A percentile compares a stretch with the other conserved stretches of the same genome.
Conservation (phyloP, 2,888 invertebrate species). For the Pyrgus malvae region DNA sequence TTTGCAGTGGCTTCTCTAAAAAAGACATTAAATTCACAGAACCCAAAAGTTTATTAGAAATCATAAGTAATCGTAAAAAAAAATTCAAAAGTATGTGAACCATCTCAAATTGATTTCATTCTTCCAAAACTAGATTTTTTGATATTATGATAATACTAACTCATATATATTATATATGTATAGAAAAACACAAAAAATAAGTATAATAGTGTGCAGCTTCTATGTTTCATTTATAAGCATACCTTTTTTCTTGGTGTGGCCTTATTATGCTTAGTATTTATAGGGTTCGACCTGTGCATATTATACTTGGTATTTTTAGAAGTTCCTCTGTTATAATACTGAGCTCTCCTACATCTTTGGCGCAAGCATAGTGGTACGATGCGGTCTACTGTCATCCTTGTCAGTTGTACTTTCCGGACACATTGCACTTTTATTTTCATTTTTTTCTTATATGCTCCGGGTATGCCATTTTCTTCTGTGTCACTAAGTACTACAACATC, state of each 20-base stretch:
- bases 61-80: too few relatives aligned
- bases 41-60: background rate
- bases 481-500: slow-evolving; percentile 16
- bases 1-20: background rate
- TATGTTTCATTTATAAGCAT: background rate
- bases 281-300: background rate
- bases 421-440: slow-evolving; percentile 2
- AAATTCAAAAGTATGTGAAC: too few relatives aligned
- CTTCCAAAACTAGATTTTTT: too few relatives aligned
- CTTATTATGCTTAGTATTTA: slow-evolving; percentile 2
- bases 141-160: too few relatives aligned
- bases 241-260: background rate
- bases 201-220: too few relatives aligned
- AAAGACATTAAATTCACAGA: background rate
- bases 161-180: too few relatives aligned
- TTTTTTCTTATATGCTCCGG: slow-evolving; percentile 3
- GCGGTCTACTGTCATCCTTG: background rate
- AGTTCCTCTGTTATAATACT: background rate
- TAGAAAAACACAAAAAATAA: too few relatives aligned
- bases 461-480: background rate
- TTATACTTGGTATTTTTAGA: slow-evolving; percentile 12
- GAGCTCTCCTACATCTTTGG: background rate
- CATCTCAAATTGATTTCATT: too few relatives aligned
- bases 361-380: slow-evolving; percentile 2
- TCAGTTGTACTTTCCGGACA: slow-evolving; percentile 12